Evolutionary conservation across 2,888 invertebrate species (phyloP), one percentile per base, ranked within the genome.

Genomic region (Deladenus siricidicola): DNA sequence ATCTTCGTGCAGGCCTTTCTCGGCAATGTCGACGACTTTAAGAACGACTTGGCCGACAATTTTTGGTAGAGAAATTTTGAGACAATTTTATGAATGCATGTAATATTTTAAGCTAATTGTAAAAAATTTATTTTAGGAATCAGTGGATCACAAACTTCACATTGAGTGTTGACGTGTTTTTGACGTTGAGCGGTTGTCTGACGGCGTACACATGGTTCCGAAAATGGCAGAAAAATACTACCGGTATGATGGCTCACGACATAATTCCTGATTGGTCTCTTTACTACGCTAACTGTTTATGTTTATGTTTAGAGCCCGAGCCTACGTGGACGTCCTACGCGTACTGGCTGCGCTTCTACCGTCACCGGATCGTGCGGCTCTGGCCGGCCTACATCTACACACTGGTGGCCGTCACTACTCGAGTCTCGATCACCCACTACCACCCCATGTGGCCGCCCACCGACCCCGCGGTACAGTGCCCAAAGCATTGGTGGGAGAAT

Each of bases 121-220:
- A n/a, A n/a, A n/a, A n/a, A n/a, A n/a, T 34, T 29, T 14, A 43
- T 24, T 43, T 43, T 45, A 49, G 56, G 68, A 74, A 73, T 54
- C 75, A 74, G 63, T 72, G 73, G 71, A 78, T 78, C 63, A 78
- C 76, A 19, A 78, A 78, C 66, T 78, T 78, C 68, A 78, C 78
- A 4, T 68, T 78, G n/a, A 69, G 62, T 29, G 71, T 71, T 29
- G 78, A 78, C 58, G 73, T 72, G 4, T 78, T 78, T 66, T 60
- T 78, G 30, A 70, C 71, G 21, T 65, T 77, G 10, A 71, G 71
- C 50, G 78, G 76, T 14, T 68, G 71, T 45, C 70, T 78, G 24
- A 70, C 77, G 4, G 74, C 78, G 1, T 78, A 72, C 62, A 68
- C 67, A 28, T 78, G 78, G 76, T 78, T 78, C 69, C 42, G 70